These are phyloP conservation scores for Anthrax anthrax DNA, from an alignment of 2,888 invertebrate genomes.

Conservation along the genomic window DNA sequence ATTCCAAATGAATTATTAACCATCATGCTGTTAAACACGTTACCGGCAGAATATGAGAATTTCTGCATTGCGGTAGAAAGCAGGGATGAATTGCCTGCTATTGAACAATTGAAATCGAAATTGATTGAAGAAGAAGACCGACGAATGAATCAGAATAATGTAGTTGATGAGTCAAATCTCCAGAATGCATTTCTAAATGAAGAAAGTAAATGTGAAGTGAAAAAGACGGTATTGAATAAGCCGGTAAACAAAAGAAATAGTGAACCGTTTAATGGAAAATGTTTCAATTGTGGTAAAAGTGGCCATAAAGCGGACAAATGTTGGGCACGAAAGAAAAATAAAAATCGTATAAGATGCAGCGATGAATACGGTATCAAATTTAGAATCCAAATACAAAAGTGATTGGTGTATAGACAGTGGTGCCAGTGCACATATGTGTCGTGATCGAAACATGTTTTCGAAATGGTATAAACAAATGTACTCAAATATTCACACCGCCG, in stretches of 20 bases:
- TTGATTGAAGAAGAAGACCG: conserved; percentile 2
- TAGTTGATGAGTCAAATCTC: neutral
- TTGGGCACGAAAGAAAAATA: neutral
- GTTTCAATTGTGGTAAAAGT: conserved; percentile 2
- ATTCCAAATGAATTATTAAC: conserved; percentile 5
- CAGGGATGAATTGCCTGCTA: conserved; percentile 2
- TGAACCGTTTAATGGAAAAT: neutral
- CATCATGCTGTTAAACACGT: conserved; percentile 7
- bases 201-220: neutral
- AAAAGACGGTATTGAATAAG: neutral
- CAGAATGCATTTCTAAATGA: conserved; percentile 1
- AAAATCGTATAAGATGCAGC: neutral
- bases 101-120: conserved; percentile 1
- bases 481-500: conserved; percentile 4
- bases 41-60: conserved; percentile 6
- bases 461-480: neutral
- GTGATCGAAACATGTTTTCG: conserved; percentile 1
- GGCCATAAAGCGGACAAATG: no score
- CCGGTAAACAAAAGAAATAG: neutral
- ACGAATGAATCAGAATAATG: neutral
- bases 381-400: neutral
- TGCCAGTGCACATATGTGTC: conserved; percentile 6
- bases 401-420: conserved; percentile 9
- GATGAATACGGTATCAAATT: neutral
- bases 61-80: conserved; percentile 8